Conservation (phyloP, 1,140 invertebrate species). For the Penaeus japonicus region DNA sequence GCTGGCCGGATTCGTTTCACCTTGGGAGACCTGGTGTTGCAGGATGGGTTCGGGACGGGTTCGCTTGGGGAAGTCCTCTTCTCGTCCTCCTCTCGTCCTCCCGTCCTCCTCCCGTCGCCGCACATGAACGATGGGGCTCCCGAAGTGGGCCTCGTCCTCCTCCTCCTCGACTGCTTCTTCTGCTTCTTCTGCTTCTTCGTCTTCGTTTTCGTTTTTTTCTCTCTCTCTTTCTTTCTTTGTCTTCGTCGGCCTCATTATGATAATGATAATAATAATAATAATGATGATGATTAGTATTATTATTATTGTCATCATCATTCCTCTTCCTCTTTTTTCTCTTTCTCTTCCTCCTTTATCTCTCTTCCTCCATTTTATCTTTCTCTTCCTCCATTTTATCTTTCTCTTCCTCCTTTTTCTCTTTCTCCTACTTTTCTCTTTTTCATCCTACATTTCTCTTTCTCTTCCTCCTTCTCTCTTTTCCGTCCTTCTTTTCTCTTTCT, state of each 20-base stretch:
- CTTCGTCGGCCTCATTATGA: too few relatives aligned
- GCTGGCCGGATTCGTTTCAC: too few relatives aligned
- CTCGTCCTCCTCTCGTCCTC: not conserved
- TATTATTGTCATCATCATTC: not conserved
- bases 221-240: too few relatives aligned
- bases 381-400: not conserved
- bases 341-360: not conserved
- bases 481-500: not conserved
- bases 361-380: not conserved
- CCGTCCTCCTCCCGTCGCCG: not conserved
- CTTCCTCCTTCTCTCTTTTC: not conserved
- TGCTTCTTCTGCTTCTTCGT: too few relatives aligned
- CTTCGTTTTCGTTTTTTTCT: too few relatives aligned
- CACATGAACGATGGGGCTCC: not conserved
- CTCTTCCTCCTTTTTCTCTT: not conserved
- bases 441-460: not conserved
- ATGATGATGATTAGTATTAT: too few relatives aligned
- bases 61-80: not conserved
- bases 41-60: not conserved
- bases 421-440: not conserved
- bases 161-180: too few relatives aligned
- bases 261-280: not conserved
- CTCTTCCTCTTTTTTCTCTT: not conserved
- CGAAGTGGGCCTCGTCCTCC: too few relatives aligned
- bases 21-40: too few relatives aligned